Evolutionary conservation across 2,113 vertebrate species (phyloP).

Genomic region (Ifrita kowaldi): DNA sequence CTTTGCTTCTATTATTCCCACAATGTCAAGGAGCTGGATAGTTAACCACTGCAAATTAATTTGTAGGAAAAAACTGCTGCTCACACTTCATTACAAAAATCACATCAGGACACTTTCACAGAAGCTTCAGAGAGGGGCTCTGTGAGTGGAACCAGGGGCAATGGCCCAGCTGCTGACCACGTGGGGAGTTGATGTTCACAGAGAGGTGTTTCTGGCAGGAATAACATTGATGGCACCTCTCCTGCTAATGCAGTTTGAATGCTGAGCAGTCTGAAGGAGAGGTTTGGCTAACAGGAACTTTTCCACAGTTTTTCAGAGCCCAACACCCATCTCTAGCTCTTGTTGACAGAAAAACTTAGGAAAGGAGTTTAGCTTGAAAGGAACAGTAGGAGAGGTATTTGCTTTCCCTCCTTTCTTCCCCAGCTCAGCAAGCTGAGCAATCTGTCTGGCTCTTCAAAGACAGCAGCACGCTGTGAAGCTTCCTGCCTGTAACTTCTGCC

Average conservation of each 20-base stretch:
- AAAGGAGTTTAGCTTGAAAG: neutral
- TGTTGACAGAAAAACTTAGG: neutral
- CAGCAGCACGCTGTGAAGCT: neutral
- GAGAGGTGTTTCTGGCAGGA: neutral
- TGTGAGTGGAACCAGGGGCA: neutral
- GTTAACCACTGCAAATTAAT: neutral
- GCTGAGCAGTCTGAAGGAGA: neutral
- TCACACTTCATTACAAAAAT: neutral
- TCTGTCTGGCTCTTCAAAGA: neutral
- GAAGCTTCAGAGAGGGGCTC: neutral
- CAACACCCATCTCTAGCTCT: neutral
- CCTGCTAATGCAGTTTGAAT: neutral
- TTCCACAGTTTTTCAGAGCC: neutral
- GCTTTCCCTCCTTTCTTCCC: neutral
- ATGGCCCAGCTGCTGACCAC: neutral
- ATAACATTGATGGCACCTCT: neutral
- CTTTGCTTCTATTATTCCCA: neutral
- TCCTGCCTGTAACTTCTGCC: neutral
- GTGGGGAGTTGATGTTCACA: neutral
- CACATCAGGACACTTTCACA: neutral
- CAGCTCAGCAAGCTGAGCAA: neutral
- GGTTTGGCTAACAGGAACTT: neutral
- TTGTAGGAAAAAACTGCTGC: neutral
- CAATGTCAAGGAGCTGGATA: neutral
- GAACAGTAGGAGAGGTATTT: neutral